Base-by-base conservation (phyloP, 2,113 vertebrate species). In the Oreotragus oreotragus region DNA sequence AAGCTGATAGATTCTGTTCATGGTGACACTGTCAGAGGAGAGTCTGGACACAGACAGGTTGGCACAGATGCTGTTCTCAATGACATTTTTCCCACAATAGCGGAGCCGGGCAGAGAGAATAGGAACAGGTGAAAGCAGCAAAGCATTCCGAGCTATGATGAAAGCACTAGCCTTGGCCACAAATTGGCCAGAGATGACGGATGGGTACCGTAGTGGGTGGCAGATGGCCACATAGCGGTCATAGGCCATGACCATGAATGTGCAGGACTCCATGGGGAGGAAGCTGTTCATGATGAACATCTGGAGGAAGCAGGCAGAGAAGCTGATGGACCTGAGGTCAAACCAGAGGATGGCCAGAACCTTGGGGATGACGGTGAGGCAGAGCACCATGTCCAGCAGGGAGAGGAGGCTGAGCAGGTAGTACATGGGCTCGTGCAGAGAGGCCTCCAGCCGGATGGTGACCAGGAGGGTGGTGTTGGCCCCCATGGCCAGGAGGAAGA, bases 21-120 rank as follows among this genome's bases (percentile, higher is more conserved):
- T 3, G 6, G 84, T 92, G 30, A 96, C 53, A 30, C 57, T 88
- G 45, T 93, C 88, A 90, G 88, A 97, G 10, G 97, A 95, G 10
- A 96, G 57, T 17, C 64, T 83, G 58, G 90, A 95, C 45, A 94
- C 88, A 25, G 96, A 91, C 55, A 97, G 30, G 28, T 80, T 92
- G 62, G 57, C 90, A 88, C 95, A 97, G 64, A 96, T 97, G 76
- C 96, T 94, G 53, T 97, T 96, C 57, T 90, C 80, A 55, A 88
- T 95, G 81, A 95, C 30, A 21, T 92, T 95, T 64, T 53, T 49
- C 49, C 81, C 90, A 96, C 81, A 95, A 1, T 95, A 97, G 57
- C n/a, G 91, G 39, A 96, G 96, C 6, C 1, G 23, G 28, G 95
- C 47, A 19, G 91, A 73, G 47, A 97, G 79, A 16, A 96, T 60